A percentile compares a stretch with the other conserved stretches of the same genome.
Evolutionary conservation across 2,113 vertebrate genomes (phyloP).

Genomic region (Dissostichus mawsoni): DNA sequence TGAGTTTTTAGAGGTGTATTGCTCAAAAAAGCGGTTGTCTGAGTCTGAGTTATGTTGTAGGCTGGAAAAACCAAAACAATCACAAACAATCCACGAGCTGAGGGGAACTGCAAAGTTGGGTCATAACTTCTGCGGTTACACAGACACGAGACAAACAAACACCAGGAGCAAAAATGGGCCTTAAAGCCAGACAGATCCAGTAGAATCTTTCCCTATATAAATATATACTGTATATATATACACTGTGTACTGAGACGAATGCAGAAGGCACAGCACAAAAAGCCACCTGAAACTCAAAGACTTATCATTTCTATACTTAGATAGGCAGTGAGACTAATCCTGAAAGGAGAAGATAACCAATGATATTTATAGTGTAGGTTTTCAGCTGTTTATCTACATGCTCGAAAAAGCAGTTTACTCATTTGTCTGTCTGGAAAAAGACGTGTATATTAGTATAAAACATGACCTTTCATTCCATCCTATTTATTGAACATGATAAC

Average conservation of each 20-base stretch:
- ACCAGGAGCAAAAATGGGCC: background rate
- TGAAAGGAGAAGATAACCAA: slow-evolving; percentile 37
- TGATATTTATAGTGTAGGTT: slow-evolving; percentile 5
- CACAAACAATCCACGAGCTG: background rate
- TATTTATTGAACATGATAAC: background rate
- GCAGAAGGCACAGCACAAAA: background rate
- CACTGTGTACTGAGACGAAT: background rate
- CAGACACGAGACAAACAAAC: background rate
- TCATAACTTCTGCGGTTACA: background rate
- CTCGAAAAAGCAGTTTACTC: background rate
- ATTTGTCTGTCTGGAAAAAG: background rate
- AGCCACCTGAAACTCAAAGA: background rate
- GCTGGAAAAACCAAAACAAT: background rate
- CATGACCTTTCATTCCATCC: no score
- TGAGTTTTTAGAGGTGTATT: background rate
- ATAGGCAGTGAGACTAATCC: background rate
- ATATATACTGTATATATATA: background rate
- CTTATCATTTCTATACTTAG: slow-evolving; percentile 19
- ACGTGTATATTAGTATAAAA: background rate
- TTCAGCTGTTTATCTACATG: background rate
- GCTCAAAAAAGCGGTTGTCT: background rate
- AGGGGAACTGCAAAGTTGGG: background rate
- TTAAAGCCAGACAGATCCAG: background rate
- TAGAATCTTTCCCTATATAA: background rate
- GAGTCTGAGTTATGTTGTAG: background rate